Evolutionary conservation across 2,113 vertebrate species (phyloP).

Genomic region (Australoheros scitulus): DNA sequence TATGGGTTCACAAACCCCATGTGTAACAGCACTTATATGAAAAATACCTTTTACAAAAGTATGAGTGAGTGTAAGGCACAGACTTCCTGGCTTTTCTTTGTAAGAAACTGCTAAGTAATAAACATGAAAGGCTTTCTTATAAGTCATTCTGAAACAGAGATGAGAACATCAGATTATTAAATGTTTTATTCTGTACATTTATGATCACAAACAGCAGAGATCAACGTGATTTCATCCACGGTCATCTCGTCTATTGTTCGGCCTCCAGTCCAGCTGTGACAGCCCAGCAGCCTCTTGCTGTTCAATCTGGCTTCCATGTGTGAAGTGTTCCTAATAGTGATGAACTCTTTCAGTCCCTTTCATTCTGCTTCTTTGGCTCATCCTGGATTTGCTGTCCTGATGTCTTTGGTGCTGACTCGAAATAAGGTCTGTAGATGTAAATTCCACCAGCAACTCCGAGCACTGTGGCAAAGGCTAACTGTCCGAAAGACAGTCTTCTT

Average conservation of each 20-base stretch:
- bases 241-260: neutral
- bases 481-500: conserved; percentile 77
- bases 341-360: conserved; percentile 16
- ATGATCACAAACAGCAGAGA: neutral
- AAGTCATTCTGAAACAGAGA: neutral
- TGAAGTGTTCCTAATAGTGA: neutral
- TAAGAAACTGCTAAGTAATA: neutral
- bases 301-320: neutral
- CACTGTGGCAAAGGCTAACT: conserved; percentile 74
- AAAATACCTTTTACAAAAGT: neutral
- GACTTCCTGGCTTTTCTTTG: neutral
- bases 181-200: conserved; percentile 54
- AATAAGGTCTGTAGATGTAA: conserved; percentile 89
- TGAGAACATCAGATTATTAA: neutral
- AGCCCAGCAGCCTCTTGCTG: conserved; percentile 48
- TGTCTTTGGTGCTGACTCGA: conserved; percentile 57
- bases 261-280: conserved; percentile 1
- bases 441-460: conserved; percentile 86
- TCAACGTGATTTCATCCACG: neutral
- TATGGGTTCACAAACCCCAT: neutral
- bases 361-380: conserved; percentile 33
- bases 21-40: neutral
- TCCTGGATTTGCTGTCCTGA: conserved; percentile 40
- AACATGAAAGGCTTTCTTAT: neutral
- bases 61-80: neutral